Conservation (phyloP, 2,797 vertebrate genomes). For the Melanotaenia nigrans region DNA sequence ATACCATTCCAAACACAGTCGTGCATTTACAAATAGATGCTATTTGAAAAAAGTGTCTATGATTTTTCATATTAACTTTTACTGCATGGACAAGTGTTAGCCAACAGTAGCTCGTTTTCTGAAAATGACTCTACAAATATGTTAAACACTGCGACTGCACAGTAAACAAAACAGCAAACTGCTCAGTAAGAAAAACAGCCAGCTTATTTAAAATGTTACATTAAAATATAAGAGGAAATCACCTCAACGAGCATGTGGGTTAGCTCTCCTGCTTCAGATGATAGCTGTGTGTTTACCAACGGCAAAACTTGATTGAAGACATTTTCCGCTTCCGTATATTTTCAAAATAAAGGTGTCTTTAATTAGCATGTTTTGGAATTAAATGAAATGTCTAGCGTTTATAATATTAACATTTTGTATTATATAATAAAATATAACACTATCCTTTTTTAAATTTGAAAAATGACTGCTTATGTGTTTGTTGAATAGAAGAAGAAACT, state of each 20-base stretch:
- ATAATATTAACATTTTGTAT: too few species aligned
- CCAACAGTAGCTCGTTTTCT: conserved; percentile 21
- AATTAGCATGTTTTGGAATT: too few species aligned
- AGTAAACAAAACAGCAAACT: not conserved
- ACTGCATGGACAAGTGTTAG: conserved; percentile 24
- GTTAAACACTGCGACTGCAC: not conserved
- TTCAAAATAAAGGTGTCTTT: conserved; percentile 31
- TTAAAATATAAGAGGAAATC: not conserved
- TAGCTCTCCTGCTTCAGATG: conserved; percentile 15
- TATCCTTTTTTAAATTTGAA: too few species aligned
- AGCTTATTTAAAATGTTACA: not conserved
- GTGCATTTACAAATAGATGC: not conserved
- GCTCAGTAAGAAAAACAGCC: not conserved
- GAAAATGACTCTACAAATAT: not conserved
- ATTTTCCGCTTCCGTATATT: not conserved
- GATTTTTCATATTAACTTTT: not conserved
- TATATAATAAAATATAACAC: too few species aligned
- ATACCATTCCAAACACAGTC: not conserved
- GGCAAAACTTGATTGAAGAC: not conserved
- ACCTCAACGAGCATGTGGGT: conserved; percentile 51
- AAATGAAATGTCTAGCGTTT: too few species aligned
- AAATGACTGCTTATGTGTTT: too few species aligned
- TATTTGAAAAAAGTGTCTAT: not conserved
- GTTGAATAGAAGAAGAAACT: too few species aligned
- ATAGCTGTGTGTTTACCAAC: not conserved